Percentiles rank a stretch among this genome's conserved stretches.
Conservation (phyloP, 2,113 vertebrate genomes). For the Semnornis frantzii region DNA sequence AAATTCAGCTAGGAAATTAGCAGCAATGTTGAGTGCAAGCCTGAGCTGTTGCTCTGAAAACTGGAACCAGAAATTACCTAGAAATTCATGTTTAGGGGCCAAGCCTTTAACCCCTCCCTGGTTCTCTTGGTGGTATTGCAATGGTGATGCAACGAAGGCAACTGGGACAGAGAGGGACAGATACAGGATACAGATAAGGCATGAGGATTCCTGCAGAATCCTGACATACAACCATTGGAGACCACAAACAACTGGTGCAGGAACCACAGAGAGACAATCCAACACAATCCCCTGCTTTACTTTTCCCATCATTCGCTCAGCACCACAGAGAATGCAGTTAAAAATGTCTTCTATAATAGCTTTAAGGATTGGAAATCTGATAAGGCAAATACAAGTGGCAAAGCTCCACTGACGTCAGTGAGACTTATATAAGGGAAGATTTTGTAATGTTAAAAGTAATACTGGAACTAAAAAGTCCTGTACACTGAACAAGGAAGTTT, state of each 20-base stretch:
- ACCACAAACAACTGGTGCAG: not conserved
- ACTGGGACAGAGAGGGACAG: not conserved
- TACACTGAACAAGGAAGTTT: slow-evolving; percentile 47
- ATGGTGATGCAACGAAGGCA: not conserved
- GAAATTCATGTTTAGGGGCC: not conserved
- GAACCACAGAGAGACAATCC: not conserved
- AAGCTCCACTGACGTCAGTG: slow-evolving; percentile 65
- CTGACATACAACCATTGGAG: not conserved
- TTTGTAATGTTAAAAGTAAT: slow-evolving; percentile 58
- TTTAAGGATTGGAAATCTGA: slow-evolving; percentile 67
- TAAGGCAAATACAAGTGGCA: slow-evolving; percentile 61
- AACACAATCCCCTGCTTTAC: not conserved
- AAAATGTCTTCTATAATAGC: slow-evolving; percentile 50
- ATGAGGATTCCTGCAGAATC: not conserved
- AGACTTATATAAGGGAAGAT: slow-evolving; percentile 59
- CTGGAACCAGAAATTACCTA: not conserved
- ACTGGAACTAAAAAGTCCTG: slow-evolving; percentile 27
- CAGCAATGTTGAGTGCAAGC: not conserved
- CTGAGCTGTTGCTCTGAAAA: not conserved
- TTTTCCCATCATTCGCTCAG: not conserved
- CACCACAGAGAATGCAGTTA: not conserved
- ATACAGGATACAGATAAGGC: not conserved
- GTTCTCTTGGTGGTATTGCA: not conserved
- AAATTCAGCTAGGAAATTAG: not conserved
- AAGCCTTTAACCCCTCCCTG: not conserved